These are phyloP conservation scores for Palythoa heliodiscus DNA, from an alignment of 92 coral and sea anemone genomes.

Conservation along the genomic window DNA sequence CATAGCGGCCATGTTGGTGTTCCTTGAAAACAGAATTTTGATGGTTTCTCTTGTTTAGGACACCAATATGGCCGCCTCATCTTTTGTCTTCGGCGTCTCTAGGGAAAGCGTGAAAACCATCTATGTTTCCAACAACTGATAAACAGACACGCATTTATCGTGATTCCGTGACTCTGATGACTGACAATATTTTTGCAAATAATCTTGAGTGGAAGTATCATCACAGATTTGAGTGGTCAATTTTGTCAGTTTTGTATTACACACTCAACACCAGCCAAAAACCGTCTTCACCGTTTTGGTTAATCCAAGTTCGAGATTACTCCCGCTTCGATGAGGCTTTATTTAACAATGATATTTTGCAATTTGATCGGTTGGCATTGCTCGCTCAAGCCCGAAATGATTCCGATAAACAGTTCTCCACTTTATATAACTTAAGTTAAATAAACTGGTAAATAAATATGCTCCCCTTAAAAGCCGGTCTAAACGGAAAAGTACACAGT, in stretches of 20 bases:
- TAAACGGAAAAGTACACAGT: slow-evolving; percentile 29
- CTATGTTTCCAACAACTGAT: slow-evolving; percentile 30
- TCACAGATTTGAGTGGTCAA: slow-evolving; percentile 28
- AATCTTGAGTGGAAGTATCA: slow-evolving; percentile 37
- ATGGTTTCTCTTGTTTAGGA: too few species aligned
- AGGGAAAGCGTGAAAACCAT: too few species aligned
- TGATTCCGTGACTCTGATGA: background rate
- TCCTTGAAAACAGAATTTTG: too few species aligned
- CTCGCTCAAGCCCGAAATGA: slow-evolving; percentile 6
- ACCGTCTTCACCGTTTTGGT: too few species aligned
- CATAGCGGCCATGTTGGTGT: too few species aligned
- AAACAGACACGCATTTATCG: slow-evolving; percentile 36
- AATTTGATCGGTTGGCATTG: slow-evolving; percentile 25
- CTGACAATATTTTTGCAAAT: background rate
- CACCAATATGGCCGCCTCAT: too few species aligned
- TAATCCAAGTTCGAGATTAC: too few species aligned
- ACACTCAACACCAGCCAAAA: background rate
- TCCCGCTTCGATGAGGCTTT: slow-evolving; percentile 9
- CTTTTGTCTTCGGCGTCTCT: too few species aligned
- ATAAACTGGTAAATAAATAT: slow-evolving; percentile 40
- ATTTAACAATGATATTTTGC: background rate
- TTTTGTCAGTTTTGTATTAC: background rate
- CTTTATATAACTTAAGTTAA: slow-evolving; percentile 2
- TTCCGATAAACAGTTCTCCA: slow-evolving; percentile 1
- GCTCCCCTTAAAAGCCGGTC: slow-evolving; percentile 33